These are phyloP conservation scores for Maniola jurtina DNA, from an alignment of 1,140 invertebrate genomes.

Conservation along the genomic window DNA sequence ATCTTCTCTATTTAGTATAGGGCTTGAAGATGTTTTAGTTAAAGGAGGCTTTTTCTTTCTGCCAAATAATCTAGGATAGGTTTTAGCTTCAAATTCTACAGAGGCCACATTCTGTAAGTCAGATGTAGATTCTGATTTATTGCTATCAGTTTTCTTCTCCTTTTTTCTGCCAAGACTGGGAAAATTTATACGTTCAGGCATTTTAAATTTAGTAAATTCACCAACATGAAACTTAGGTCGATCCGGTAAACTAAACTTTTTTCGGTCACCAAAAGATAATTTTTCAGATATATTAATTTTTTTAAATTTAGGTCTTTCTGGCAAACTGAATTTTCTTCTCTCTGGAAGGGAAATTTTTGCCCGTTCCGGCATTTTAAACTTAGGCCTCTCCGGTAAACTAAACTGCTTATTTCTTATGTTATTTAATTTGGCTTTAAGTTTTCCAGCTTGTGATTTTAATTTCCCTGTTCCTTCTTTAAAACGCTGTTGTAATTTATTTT, in stretches of 20 bases:
- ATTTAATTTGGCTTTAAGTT: constrained; percentile 81
- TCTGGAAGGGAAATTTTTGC: constrained; percentile 80
- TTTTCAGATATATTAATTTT: constrained; percentile 80
- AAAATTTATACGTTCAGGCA: constrained; percentile 80
- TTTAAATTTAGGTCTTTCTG: constrained; percentile 80
- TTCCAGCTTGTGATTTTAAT: constrained; percentile 80
- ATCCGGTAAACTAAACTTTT: constrained; percentile 79
- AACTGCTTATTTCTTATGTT: constrained; percentile 79
- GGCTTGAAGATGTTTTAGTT: constrained; percentile 67
- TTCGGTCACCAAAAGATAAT: constrained; percentile 77
- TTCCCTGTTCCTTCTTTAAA: constrained; percentile 79
- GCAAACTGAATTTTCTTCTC: constrained; percentile 79
- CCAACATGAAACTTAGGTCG: constrained; percentile 81
- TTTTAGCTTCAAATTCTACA: constrained; percentile 86
- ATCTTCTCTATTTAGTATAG: constrained; percentile 70
- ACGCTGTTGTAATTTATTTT: constrained; percentile 77
- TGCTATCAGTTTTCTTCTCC: constrained; percentile 62
- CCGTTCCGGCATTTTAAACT: constrained; percentile 81
- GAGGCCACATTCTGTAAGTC: constrained; percentile 73
- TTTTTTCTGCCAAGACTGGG: constrained; percentile 67
- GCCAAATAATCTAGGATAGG: constrained; percentile 86
- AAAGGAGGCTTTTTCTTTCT: constrained; percentile 78
- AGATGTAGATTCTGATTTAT: constrained; percentile 53
- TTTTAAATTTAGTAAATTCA: constrained; percentile 81
- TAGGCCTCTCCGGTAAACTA: constrained; percentile 79